A percentile compares a stretch with the other conserved stretches of the same genome.
phyloP scores from a whole-genome alignment of 37 sponge, comb jelly and placozoan species.

The Diacarnus erythraeanus region DNA sequence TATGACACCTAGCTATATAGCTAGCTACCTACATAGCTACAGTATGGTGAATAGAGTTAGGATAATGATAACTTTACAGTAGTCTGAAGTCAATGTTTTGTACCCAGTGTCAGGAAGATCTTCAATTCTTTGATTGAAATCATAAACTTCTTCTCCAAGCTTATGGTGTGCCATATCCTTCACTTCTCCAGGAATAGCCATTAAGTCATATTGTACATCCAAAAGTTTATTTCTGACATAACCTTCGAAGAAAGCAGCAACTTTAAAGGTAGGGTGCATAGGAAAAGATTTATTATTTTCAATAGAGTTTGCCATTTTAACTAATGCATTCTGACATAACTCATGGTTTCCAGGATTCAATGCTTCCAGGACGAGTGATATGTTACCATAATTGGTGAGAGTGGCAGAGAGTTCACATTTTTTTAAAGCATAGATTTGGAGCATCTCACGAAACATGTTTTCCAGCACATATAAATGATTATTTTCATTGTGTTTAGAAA shows the following conservation, averaged over 20 bases:
- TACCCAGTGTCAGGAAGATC: not conserved
- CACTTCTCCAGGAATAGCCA: not conserved
- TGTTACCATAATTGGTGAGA: slow-evolving; percentile 38
- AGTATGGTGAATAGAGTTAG: too few species aligned
- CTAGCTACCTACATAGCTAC: not conserved
- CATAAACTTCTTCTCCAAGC: not conserved
- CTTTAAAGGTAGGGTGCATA: not conserved
- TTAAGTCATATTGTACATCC: not conserved
- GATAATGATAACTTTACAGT: too few species aligned
- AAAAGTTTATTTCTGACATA: not conserved
- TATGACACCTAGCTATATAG: not conserved
- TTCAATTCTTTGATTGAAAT: not conserved
- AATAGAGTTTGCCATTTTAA: slow-evolving; percentile 12
- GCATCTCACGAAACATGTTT: slow-evolving; percentile 23
- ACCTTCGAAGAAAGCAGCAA: not conserved
- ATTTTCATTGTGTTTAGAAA: not conserved
- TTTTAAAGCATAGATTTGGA: not conserved
- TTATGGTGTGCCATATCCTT: not conserved
- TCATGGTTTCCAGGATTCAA: not conserved
- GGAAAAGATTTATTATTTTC: slow-evolving; percentile 11
- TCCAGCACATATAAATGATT: slow-evolving; percentile 36
- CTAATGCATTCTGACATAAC: slow-evolving; percentile 18
- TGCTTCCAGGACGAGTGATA: slow-evolving; percentile 35
- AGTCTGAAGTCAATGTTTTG: too few species aligned
- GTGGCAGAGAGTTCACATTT: slow-evolving; percentile 35